These are phyloP conservation scores for Euplagia quadripunctaria DNA, from an alignment of 2,888 invertebrate genomes.

Conservation along the genomic window DNA sequence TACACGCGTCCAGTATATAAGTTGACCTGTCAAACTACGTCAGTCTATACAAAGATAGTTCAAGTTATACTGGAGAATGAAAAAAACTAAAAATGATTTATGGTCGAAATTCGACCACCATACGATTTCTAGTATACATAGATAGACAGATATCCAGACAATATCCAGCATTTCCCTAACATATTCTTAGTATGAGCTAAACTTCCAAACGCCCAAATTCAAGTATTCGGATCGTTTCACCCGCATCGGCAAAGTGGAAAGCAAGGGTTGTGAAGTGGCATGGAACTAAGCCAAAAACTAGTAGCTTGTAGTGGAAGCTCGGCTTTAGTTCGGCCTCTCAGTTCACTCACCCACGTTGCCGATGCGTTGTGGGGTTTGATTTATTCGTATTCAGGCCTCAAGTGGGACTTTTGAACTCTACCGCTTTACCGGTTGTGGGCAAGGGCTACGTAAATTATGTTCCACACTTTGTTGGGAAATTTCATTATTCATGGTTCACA, in stretches of 20 bases:
- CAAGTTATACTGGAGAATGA: too few species aligned
- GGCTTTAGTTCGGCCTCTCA: slow-evolving; percentile 43
- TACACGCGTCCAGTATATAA: too few species aligned
- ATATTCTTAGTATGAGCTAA: slow-evolving; percentile 5
- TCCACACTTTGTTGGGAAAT: slow-evolving; percentile 55
- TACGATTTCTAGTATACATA: neutral
- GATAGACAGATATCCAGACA: neutral
- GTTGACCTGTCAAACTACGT: too few species aligned
- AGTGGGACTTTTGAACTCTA: slow-evolving; percentile 71
- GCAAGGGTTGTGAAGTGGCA: slow-evolving; percentile 40
- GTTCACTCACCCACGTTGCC: slow-evolving; percentile 53
- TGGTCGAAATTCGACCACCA: too few species aligned
- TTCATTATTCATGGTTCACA: slow-evolving; percentile 51
- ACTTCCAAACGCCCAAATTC: slow-evolving; percentile 3
- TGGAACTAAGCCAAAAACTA: slow-evolving; percentile 41
- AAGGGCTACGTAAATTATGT: slow-evolving; percentile 59
- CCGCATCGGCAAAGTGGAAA: slow-evolving; percentile 36
- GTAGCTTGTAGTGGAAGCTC: slow-evolving; percentile 38
- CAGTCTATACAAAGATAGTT: too few species aligned
- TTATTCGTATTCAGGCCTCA: slow-evolving; percentile 69
- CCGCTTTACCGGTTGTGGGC: slow-evolving; percentile 60
- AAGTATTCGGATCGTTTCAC: slow-evolving; percentile 10
- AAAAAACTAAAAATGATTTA: too few species aligned
- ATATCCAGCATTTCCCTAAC: neutral
- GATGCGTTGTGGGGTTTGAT: slow-evolving; percentile 71